Evolutionary conservation across 2,888 invertebrate species (phyloP).

Genomic region (Phaedon cochleariae): DNA sequence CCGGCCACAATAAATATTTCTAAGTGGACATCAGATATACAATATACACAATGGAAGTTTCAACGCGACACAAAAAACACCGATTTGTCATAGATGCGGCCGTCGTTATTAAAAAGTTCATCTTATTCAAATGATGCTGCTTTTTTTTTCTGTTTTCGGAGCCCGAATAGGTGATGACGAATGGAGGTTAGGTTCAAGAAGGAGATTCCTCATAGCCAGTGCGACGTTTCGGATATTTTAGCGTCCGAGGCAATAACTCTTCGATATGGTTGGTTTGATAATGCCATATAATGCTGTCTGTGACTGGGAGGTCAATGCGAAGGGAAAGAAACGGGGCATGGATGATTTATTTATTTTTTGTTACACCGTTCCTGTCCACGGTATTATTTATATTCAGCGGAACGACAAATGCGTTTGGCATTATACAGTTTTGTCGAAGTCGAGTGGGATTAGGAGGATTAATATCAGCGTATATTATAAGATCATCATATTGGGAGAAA

Average conservation of each 20-base stretch:
- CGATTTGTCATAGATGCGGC: constrained; percentile 28
- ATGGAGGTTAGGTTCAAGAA: constrained; percentile 52
- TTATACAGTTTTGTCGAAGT: not conserved
- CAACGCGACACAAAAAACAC: constrained; percentile 16
- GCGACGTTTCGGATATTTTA: constrained; percentile 38
- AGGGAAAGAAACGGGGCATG: constrained; percentile 10
- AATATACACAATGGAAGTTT: constrained; percentile 24
- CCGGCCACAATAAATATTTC: constrained; percentile 14
- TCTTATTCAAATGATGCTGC: constrained; percentile 51
- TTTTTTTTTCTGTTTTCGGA: constrained; percentile 36
- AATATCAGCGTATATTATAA: too few species aligned
- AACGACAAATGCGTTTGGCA: not conserved
- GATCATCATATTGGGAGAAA: too few species aligned
- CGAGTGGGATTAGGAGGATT: not conserved
- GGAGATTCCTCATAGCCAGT: constrained; percentile 48
- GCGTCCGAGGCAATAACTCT: constrained; percentile 30
- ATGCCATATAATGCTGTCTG: constrained; percentile 26
- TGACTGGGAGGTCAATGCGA: constrained; percentile 21
- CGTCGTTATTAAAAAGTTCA: constrained; percentile 39
- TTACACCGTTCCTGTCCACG: not conserved
- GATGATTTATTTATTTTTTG: constrained; percentile 1
- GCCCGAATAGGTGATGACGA: constrained; percentile 45
- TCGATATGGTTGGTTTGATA: constrained; percentile 25
- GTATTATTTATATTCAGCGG: not conserved
- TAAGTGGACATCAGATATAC: constrained; percentile 15